Evolutionary conservation across 2,797 vertebrate species (phyloP).

Genomic region (Esox lucius): DNA sequence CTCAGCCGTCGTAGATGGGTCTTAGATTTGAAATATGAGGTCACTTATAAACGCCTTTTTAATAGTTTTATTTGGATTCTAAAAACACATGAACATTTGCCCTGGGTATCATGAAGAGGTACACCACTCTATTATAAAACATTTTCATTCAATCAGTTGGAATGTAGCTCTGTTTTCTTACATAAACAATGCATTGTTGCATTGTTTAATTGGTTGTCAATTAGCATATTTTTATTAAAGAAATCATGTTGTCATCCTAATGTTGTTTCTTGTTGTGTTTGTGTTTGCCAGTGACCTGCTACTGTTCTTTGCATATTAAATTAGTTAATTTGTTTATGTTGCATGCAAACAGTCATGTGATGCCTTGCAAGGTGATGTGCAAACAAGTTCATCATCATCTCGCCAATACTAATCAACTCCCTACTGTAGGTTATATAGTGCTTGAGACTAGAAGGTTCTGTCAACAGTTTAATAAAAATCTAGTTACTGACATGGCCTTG

Average conservation of each 20-base stretch:
- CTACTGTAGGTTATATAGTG: constrained; percentile 19
- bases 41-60: neutral
- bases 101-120: no score
- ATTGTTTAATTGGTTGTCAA: constrained; percentile 30
- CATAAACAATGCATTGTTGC: constrained; percentile 32
- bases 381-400: constrained; percentile 58
- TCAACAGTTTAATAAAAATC: no score
- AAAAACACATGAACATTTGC: neutral
- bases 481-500: no score
- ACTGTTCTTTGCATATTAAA: constrained; percentile 67
- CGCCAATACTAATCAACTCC: constrained; percentile 63
- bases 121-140: no score
- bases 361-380: constrained; percentile 58
- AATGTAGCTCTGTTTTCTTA: constrained; percentile 15
- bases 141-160: no score
- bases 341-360: constrained; percentile 64
- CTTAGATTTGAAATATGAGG: neutral
- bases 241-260: constrained; percentile 33
- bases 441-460: no score
- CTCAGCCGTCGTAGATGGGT: neutral
- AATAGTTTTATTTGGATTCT: neutral
- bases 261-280: constrained; percentile 54
- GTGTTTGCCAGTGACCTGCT: constrained; percentile 52
- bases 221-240: constrained; percentile 46
- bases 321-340: constrained; percentile 64